Evolutionary conservation across 2,113 vertebrate species (phyloP), one percentile per base, ranked within the genome.

Genomic region (Hippocampus guttulatus): DNA sequence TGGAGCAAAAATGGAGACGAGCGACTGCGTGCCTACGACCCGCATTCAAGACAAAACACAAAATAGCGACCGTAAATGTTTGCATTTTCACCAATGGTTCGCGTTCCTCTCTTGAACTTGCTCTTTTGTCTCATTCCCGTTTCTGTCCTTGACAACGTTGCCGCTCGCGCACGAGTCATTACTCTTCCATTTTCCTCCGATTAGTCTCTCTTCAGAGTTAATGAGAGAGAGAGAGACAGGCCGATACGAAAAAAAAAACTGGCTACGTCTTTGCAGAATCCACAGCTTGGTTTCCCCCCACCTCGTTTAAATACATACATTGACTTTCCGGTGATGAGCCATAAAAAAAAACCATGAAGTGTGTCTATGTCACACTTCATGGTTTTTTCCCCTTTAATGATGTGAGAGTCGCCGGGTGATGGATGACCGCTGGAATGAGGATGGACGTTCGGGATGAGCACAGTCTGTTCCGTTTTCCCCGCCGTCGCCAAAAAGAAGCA

Each of bases 401-500:
- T 75, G 25, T 45, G 65, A 77, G 71, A 76, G 73, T 75, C 79
- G 49, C 23, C 12, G 58, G 57, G 67, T 84, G 88, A 90, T 81
- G 71, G 84, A 90, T 81, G 80, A 74, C 16, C 4, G 8, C 68
- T 74, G 72, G 60, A 77, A 88, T 76, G 45, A 71, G 64, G 18
- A 21, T 75, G 51, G 88, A 87, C 74, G 4, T 79, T 66, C 62
- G 51, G 40, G 51, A 87, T 88, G 71, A 83, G 70, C 76, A 76
- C 85, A 80, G 84, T 81, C 83, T 89, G 90, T 80, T 88, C 80
- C 57, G 69, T 67, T 81, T 82, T 64, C 75, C 65, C 30, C 4
- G 30, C 27, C 2, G 25, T 63, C 82, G 87, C 85, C 87, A 84
- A 84, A 77, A 75, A 62, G 64, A 78, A 82, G 75, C n/a, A n/a